These are phyloP conservation scores for Hemicordylus capensis DNA, from an alignment of 2,113 vertebrate genomes.

Conservation along the genomic window DNA sequence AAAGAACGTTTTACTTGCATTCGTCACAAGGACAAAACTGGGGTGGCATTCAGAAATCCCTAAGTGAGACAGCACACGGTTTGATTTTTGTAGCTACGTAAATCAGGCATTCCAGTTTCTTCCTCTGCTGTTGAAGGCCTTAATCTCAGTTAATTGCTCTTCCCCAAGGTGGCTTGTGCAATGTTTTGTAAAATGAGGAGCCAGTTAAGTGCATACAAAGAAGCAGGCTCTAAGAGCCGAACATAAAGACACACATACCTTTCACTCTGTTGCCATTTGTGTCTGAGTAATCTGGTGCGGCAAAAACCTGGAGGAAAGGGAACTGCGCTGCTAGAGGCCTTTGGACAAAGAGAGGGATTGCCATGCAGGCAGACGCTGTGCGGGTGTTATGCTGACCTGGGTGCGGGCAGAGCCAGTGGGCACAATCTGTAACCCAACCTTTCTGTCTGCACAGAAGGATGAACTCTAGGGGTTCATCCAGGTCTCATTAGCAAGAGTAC, in stretches of 20 bases:
- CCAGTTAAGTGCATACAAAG: background rate
- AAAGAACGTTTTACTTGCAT: background rate
- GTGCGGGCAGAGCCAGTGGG: too few species aligned
- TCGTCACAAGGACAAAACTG: background rate
- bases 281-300: background rate
- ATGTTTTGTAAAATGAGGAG: background rate
- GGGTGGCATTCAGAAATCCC: background rate
- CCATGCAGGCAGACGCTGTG: too few species aligned
- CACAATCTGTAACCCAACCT: too few species aligned
- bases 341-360: background rate
- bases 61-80: background rate
- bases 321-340: background rate
- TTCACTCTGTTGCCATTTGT: background rate
- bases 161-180: background rate
- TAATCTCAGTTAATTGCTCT: background rate
- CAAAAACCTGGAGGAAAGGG: background rate
- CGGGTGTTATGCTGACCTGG: too few species aligned
- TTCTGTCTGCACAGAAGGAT: too few species aligned
- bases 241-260: background rate
- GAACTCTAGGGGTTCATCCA: too few species aligned
- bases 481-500: too few species aligned
- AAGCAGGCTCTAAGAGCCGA: background rate
- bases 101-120: slow-evolving; percentile 4
- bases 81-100: slow-evolving; percentile 1
- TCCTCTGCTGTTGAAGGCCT: background rate